These are phyloP conservation scores for Mesoligia furuncula DNA, from an alignment of 2,888 invertebrate species.

Conservation along the genomic window DNA sequence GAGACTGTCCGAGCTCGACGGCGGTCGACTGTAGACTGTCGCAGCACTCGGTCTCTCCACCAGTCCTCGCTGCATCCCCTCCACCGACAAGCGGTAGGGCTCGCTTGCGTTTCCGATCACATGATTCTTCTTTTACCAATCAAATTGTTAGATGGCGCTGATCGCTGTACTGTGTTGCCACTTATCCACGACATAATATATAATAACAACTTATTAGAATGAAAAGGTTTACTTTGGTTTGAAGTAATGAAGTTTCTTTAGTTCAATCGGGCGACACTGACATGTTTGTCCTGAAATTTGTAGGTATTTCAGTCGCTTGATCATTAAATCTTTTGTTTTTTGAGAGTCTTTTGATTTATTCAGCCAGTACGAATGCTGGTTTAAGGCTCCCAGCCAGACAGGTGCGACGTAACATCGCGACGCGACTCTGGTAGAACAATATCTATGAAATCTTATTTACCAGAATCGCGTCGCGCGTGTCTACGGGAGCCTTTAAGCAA, in stretches of 20 bases:
- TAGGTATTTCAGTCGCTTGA: neutral
- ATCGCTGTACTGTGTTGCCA: too few species aligned
- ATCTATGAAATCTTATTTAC: neutral
- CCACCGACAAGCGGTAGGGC: too few species aligned
- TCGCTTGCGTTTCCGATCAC: too few species aligned
- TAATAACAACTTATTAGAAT: neutral
- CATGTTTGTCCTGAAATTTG: neutral
- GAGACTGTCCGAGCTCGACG: too few species aligned
- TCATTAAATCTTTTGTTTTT: neutral
- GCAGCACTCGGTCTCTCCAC: too few species aligned
- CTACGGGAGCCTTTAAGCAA: neutral
- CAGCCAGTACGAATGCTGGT: neutral
- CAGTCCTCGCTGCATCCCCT: too few species aligned
- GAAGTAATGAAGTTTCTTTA: too few species aligned
- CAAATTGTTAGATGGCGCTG: too few species aligned
- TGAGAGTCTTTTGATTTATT: neutral
- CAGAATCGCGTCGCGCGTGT: neutral
- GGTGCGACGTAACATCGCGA: too few species aligned
- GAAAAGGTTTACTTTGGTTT: neutral
- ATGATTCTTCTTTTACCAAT: too few species aligned
- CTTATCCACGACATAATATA: too few species aligned
- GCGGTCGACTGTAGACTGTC: too few species aligned
- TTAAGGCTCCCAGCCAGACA: neutral
- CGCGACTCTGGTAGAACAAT: neutral
- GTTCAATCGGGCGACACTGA: neutral